Percentiles rank a stretch among this genome's conserved stretches.
Evolutionary conservation across 30 jellyfish, hydroid and myxozoan genomes (phyloP).

Genomic region (Nemopilema nomurai): DNA sequence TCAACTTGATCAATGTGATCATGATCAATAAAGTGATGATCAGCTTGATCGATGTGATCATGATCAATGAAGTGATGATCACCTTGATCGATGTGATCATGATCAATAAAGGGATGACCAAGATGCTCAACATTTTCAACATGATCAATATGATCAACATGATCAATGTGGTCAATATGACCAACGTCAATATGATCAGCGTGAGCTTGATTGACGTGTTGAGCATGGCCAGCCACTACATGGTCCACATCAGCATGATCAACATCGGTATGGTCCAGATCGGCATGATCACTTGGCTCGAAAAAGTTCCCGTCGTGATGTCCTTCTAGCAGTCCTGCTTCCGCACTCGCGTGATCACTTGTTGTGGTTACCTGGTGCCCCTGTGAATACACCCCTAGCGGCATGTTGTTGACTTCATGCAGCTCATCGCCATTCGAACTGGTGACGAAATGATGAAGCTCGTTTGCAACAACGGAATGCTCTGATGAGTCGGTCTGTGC

Average conservation of each 20-base stretch:
- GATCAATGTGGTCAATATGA: too few species aligned
- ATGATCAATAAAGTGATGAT: background rate
- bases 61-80: too few species aligned
- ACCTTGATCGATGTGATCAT: too few species aligned
- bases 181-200: too few species aligned
- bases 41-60: background rate
- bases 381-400: slow-evolving; percentile 17
- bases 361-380: slow-evolving; percentile 28
- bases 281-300: background rate
- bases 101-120: too few species aligned
- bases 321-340: slow-evolving; percentile 4
- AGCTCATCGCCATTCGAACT: slow-evolving; percentile 41
- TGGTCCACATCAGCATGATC: slow-evolving; percentile 5
- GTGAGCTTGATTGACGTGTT: too few species aligned
- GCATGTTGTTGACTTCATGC: slow-evolving; percentile 34
- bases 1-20: background rate
- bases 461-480: slow-evolving; percentile 10
- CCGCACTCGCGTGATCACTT: slow-evolving; percentile 41
- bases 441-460: slow-evolving; percentile 30
- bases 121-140: too few species aligned
- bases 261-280: too few species aligned
- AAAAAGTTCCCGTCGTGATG: background rate
- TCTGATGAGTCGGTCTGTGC: background rate
- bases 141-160: too few species aligned
- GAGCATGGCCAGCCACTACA: background rate